Evolutionary conservation across 2,113 vertebrate species (phyloP), one percentile per base, ranked within the genome.

Genomic region (Vulpes lagopus): DNA sequence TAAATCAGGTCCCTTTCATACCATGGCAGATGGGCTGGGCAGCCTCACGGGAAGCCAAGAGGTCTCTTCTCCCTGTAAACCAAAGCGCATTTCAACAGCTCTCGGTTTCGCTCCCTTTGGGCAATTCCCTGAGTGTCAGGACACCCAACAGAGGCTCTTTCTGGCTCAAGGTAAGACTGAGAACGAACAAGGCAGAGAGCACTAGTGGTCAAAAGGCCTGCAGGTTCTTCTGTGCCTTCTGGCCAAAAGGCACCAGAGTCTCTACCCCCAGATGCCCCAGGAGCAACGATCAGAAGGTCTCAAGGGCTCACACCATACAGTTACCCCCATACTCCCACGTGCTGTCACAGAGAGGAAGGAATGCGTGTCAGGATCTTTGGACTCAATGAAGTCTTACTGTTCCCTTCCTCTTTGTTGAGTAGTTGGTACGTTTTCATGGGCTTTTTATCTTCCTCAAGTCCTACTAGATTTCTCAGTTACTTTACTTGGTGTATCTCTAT

Each of bases 151-250:
- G 62, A 59, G 35, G 30, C n/a, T 88, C 62, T 95, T 79, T 93
- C 60, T 80, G 92, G 22, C 32, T 96, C 76, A 78, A 78, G 84
- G n/a, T 88, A 78, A 94, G 69, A 60, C 62, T 20, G 57, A 89
- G 20, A 89, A 73, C 14, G 60, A 83, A 64, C 27, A 74, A 91
- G 57, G 49, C 32, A 32, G 27, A 96, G 25, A 73, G 11, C 23
- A 51, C 11, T 3, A 38, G 9, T 43, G 20, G 19, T 85, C 55
- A 91, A 22, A 90, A 62, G 38, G 16, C 96, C 82, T 88, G 11
- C 49, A 84, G 83, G 30, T 86, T 82, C 60, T 78, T 55, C 38
- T 8, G 0, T 69, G 23, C 90, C 38, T 94, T 90, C 15, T 87
- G 62, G 22, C 69, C 67, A 64, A 94, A 94, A 79, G 53, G 23